Evolutionary conservation across 2,113 vertebrate species (phyloP).

Genomic region (Cariama cristata): DNA sequence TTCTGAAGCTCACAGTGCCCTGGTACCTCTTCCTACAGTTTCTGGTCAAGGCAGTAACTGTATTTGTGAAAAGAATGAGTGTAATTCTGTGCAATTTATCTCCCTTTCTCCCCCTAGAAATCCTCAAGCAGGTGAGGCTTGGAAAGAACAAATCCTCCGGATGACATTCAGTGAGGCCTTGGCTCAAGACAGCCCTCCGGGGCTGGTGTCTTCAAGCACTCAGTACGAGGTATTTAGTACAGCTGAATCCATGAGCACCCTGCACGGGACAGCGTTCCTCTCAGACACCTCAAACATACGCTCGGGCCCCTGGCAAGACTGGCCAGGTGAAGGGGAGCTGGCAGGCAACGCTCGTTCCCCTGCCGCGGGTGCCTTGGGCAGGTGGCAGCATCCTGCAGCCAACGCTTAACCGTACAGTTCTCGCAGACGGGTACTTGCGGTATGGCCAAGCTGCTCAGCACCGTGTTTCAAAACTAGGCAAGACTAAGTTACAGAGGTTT

Average conservation of each 20-base stretch:
- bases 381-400: not conserved
- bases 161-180: not conserved
- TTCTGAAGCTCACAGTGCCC: not conserved
- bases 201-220: not conserved
- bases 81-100: not conserved
- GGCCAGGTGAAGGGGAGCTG: not conserved
- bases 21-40: not conserved
- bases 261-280: too few species aligned
- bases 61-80: not conserved
- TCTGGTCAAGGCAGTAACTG: not conserved
- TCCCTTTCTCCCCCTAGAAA: not conserved
- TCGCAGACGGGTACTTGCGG: fast-evolving
- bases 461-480: not conserved
- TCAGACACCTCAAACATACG: not conserved
- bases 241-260: not conserved
- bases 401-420: fast-evolving
- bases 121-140: not conserved
- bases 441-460: not conserved
- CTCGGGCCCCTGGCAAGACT: not conserved
- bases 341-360: not conserved
- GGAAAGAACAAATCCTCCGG: not conserved
- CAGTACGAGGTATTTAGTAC: not conserved
- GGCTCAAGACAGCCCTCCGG: not conserved
- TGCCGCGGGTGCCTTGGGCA: fast-evolving
- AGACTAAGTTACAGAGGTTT: not conserved